Evolutionary conservation across 2,797 vertebrate species (phyloP).

Genomic region (Poecile montanus): DNA sequence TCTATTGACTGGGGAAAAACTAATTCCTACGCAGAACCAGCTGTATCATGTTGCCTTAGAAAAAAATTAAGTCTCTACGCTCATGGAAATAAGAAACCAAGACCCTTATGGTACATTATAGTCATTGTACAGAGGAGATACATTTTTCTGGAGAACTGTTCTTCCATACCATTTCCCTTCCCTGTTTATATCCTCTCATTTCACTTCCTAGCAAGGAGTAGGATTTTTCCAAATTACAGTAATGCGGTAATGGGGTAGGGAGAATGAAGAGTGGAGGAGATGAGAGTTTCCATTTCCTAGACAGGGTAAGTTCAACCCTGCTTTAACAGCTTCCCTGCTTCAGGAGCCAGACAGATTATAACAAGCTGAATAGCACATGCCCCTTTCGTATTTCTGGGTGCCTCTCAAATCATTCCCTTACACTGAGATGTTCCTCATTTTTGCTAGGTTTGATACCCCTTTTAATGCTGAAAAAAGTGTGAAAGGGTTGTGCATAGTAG

Average conservation of each 20-base stretch:
- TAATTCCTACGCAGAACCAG: conserved; percentile 60
- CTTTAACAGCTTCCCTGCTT: background rate
- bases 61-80: conserved; percentile 47
- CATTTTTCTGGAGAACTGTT: background rate
- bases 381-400: background rate
- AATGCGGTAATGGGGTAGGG: background rate
- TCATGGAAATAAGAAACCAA: conserved; percentile 2
- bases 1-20: conserved; percentile 62
- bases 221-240: background rate
- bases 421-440: background rate
- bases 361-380: background rate
- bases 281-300: background rate
- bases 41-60: conserved; percentile 38
- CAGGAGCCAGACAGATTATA: background rate
- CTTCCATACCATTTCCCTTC: background rate
- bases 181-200: background rate
- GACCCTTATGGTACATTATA: background rate
- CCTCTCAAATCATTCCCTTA: background rate
- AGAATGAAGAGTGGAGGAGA: background rate
- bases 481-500: background rate
- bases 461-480: background rate
- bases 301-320: background rate
- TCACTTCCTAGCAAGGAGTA: background rate
- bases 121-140: background rate
- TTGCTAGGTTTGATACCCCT: background rate